Percentiles rank a stretch among this genome's conserved stretches.
phyloP scores from a whole-genome alignment of 1,140 invertebrate genomes.

The Leptonema lineaticorne region DNA sequence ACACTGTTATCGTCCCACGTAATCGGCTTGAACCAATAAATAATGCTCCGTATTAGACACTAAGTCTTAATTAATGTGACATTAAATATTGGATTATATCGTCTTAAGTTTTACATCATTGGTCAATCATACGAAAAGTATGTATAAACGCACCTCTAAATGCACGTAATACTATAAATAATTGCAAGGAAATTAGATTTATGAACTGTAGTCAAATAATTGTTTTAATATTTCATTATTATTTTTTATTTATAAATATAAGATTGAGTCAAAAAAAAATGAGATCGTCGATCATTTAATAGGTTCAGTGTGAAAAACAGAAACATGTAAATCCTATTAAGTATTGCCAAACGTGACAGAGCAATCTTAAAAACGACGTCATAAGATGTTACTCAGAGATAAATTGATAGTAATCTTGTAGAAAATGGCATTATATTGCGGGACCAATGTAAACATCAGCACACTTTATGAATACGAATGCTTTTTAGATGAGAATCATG shows the following conservation, averaged over 20 bases:
- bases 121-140: slow-evolving; percentile 4
- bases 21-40: slow-evolving; percentile 32
- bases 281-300: too few species aligned
- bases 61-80: slow-evolving; percentile 40
- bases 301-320: too few species aligned
- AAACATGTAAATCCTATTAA: not conserved
- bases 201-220: too few species aligned
- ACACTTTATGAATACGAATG: slow-evolving; percentile 20
- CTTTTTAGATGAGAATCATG: too few species aligned
- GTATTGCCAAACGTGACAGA: not conserved
- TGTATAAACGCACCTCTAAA: too few species aligned
- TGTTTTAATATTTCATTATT: too few species aligned
- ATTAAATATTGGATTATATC: slow-evolving; percentile 35
- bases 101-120: slow-evolving; percentile 22
- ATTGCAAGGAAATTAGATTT: too few species aligned
- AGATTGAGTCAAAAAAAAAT: too few species aligned
- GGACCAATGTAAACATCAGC: slow-evolving; percentile 27
- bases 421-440: slow-evolving; percentile 10
- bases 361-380: not conserved
- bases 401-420: slow-evolving; percentile 22
- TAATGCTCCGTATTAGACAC: slow-evolving; percentile 28
- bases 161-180: too few species aligned
- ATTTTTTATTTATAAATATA: too few species aligned
- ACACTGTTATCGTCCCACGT: slow-evolving; percentile 18
- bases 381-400: slow-evolving; percentile 14